These are phyloP conservation scores for Scytalopus superciliaris DNA, from an alignment of 2,113 vertebrate species.

Conservation along the genomic window DNA sequence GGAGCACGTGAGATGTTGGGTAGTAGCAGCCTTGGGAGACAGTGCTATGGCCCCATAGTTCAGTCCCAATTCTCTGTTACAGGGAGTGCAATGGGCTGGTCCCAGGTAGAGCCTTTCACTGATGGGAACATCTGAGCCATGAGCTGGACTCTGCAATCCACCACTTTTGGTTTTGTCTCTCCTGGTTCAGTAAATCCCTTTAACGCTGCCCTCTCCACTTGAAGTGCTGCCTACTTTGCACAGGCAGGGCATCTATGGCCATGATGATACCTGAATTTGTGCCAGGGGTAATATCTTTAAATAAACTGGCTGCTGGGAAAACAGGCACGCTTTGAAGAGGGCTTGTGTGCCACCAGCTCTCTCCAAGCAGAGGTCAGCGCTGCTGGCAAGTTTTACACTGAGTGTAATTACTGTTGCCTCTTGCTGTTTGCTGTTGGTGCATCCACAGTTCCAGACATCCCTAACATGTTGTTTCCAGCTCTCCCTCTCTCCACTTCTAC, in stretches of 20 bases:
- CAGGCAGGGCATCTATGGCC: fast-evolving
- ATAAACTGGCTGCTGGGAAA: not conserved
- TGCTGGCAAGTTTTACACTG: not conserved
- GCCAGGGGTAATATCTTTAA: not conserved
- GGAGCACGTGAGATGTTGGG: not conserved
- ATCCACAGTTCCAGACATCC: not conserved
- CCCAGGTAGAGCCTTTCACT: not conserved
- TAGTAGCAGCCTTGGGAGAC: not conserved
- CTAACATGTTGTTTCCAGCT: fast-evolving
- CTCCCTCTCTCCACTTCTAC: not conserved
- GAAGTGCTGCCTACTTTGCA: not conserved
- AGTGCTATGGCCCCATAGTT: not conserved
- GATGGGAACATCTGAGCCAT: not conserved
- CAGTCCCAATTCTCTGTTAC: not conserved
- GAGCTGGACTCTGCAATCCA: not conserved
- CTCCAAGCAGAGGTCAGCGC: not conserved
- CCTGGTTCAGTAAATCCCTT: not conserved
- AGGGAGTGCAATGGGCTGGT: not conserved
- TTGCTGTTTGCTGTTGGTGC: not conserved
- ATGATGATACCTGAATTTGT: not conserved
- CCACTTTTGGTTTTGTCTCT: not conserved
- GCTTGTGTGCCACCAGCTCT: not conserved
- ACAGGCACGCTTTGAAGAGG: fast-evolving
- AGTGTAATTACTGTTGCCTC: not conserved
- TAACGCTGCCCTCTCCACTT: not conserved